Base-by-base conservation (phyloP, 1,140 invertebrate genomes). In the Forficula auricularia region DNA sequence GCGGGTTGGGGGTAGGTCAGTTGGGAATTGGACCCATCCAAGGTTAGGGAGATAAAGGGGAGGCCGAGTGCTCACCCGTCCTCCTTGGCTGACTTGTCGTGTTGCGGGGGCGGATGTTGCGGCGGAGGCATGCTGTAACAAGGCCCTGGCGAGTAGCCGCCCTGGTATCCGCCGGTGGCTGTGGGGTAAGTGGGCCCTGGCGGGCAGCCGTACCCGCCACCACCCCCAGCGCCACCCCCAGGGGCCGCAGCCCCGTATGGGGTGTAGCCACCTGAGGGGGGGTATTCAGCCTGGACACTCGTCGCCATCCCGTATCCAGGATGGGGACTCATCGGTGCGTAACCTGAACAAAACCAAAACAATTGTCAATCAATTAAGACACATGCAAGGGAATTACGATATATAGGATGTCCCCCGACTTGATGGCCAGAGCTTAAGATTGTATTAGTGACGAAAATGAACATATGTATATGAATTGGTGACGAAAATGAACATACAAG, bases 121-220 rank as follows among this genome's bases (percentile, higher is more conserved):
- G 79, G 79, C 16, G 81, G 79, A 47, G 80, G 79, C 81, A 86
- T 85, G 40, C 75, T 77, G 62, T 86, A 86, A 58, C 81, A 86
- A 32, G 72, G 68, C 40, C 72, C 63, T 22, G 76, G 74, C 10
- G 72, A 71, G 59, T 84, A 85, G 18, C 75, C 75, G 32, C 77
- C 71, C 31, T 35, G 2, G 38, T 15, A 16, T 78, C 77, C 40
- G 59, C 57, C 64, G 70, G 38, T 57, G 54, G 63, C 70, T 43
- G 8, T 56, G 52, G 12, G 65, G 64, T 58, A 75, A 74, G 38
- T 71, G 66, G 19, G 72, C 72, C 10, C 71, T 76, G 14, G 70
- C 71, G 36, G 73, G 71, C 50, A 74, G 7, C 62, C 61, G 43
- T 75, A 61, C 63, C 75, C 72, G 59, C 70, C 59, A 51, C 67